Conservation (phyloP, 2,888 invertebrate genomes). For the Spatulosminthurus flaviceps region DNA sequence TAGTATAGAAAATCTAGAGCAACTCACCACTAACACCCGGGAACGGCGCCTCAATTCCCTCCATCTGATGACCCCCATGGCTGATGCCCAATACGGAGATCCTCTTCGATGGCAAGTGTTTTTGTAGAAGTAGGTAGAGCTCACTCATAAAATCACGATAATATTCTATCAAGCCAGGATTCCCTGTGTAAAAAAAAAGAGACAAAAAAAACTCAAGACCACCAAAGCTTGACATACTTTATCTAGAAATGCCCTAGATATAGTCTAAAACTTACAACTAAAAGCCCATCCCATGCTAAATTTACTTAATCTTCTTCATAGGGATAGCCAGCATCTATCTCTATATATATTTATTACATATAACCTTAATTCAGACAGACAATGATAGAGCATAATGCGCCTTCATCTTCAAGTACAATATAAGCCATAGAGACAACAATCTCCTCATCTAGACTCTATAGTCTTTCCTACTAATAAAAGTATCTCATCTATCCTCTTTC, state of each 20-base stretch:
- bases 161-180: constrained; percentile 86
- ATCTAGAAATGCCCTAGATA: no score
- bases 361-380: no score
- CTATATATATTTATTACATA: no score
- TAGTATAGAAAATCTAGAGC: neutral
- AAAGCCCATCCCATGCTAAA: no score
- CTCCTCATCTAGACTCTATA: no score
- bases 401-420: no score
- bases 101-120: constrained; percentile 65
- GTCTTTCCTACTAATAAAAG: no score
- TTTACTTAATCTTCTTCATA: no score
- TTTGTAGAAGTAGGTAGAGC: constrained; percentile 71
- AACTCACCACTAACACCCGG: constrained; percentile 47
- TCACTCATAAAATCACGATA: constrained; percentile 79
- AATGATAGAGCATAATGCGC: no score
- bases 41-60: constrained; percentile 38
- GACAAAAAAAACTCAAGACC: constrained; percentile 22
- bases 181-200: constrained; percentile 69
- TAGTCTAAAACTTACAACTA: neutral
- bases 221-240: neutral
- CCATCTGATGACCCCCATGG: constrained; percentile 81
- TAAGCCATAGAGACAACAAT: no score
- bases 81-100: constrained; percentile 84
- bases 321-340: no score
- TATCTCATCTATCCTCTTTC: no score